Conservation (phyloP, 2,113 vertebrate species). For the Lagopus leucura region DNA sequence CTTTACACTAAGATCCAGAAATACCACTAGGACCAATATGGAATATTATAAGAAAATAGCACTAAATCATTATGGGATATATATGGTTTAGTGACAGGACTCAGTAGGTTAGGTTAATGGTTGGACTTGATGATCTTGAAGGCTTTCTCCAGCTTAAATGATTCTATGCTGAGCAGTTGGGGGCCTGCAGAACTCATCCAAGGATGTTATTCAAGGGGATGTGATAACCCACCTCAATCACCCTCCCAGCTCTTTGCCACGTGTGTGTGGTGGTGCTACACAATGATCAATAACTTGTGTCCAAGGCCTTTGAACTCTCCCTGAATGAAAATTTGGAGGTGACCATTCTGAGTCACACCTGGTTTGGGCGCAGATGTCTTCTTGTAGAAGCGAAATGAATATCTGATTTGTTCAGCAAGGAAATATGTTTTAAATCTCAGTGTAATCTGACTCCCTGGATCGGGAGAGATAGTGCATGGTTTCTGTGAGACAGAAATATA, state of each 20-base stretch:
- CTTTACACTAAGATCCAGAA: too few species aligned
- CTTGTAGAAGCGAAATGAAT: not conserved
- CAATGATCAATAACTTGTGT: not conserved
- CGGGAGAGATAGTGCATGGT: conserved; percentile 5
- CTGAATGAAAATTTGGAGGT: not conserved
- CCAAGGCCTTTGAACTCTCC: not conserved
- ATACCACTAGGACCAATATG: too few species aligned
- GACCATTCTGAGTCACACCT: not conserved
- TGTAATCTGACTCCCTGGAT: conserved; percentile 30
- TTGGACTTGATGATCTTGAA: too few species aligned
- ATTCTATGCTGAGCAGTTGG: not conserved
- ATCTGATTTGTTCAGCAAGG: not conserved
- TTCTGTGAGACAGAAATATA: conserved; percentile 28
- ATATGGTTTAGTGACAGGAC: too few species aligned
- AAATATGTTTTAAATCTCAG: conserved; percentile 3
- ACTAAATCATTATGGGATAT: too few species aligned
- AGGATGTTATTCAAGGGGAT: not conserved
- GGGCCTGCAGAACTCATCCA: not conserved
- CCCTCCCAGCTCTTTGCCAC: not conserved
- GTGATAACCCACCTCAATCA: not conserved
- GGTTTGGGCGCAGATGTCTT: not conserved
- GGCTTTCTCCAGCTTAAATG: too few species aligned
- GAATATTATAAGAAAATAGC: too few species aligned
- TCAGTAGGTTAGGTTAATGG: too few species aligned
- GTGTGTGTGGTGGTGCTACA: fast-evolving